Percentiles rank a stretch among this genome's conserved stretches.
These are phyloP conservation scores for Hermaeophaga mercurialis DNA, from an alignment of 2,888 invertebrate species.

Conservation along the genomic window DNA sequence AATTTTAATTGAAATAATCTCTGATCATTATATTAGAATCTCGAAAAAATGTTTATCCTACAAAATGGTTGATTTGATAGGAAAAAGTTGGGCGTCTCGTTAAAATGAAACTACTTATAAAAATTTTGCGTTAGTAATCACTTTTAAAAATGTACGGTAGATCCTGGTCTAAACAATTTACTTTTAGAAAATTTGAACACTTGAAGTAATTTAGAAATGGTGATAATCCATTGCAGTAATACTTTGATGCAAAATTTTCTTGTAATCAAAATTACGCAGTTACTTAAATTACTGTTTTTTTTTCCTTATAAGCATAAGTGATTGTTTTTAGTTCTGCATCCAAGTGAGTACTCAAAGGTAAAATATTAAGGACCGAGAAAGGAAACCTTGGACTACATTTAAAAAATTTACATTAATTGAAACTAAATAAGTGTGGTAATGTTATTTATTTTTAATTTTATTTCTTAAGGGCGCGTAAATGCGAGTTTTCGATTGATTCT, in stretches of 20 bases:
- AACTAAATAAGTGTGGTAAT: constrained; percentile 82
- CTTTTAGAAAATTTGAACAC: constrained; percentile 75
- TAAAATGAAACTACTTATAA: too few species aligned
- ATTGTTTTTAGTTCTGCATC: constrained; percentile 66
- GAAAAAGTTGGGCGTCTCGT: too few species aligned
- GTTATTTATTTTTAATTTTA: constrained; percentile 29
- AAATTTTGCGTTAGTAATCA: too few species aligned
- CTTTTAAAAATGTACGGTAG: too few species aligned
- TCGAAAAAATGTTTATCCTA: too few species aligned
- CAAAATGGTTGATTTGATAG: too few species aligned
- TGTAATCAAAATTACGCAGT: constrained; percentile 81
- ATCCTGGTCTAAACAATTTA: too few species aligned
- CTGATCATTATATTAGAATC: too few species aligned
- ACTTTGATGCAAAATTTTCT: constrained; percentile 81
- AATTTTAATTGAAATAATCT: too few species aligned
- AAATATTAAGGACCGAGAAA: constrained; percentile 78
- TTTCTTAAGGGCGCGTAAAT: constrained; percentile 46
- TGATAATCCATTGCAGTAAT: constrained; percentile 85
- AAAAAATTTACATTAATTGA: constrained; percentile 80
- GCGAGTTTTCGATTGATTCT: constrained; percentile 35
- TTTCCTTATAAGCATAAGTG: too few species aligned
- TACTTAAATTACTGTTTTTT: too few species aligned
- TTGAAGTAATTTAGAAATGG: constrained; percentile 71
- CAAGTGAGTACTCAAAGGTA: constrained; percentile 74
- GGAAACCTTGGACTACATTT: constrained; percentile 77